Evolutionary conservation across 2,797 vertebrate species (phyloP), one percentile per base, ranked within the genome.

Genomic region (Pteronotus mesoamericanus): DNA sequence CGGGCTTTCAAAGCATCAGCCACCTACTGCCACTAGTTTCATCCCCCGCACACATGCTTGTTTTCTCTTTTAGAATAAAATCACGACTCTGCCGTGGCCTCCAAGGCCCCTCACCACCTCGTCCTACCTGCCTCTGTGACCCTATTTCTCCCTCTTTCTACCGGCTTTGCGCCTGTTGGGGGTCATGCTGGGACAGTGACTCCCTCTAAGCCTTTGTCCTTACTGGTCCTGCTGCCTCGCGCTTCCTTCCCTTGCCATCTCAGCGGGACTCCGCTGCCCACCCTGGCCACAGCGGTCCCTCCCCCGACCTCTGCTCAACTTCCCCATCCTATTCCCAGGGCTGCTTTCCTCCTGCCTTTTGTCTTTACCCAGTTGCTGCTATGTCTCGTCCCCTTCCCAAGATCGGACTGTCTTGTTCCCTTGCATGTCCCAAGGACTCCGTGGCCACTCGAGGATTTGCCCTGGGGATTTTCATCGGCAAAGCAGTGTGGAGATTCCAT

Each of bases 121-220:
- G 46, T 74, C 26, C 71, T 16, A 32, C 8, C 18, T 1, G 3
- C 48, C 61, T 79, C 89, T 21, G 15, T 21, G 44, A 66, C 48
- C 32, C 16, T 15, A 0, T 26, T 22, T 39, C 14, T 64, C 51
- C 61, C 74, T 7, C 4, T 42, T 51, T 29, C 32, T 34, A 4
- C 22, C 0, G 5, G 48, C 22, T 44, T 42, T 48, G 61, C 0
- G 1, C n/a, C 9, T 53, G 22, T 21, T 32, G 68, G 48, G 0
- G 0, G 7, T n/a, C 55, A 22, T 2, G 4, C 68, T 19, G 3
- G 39, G 34, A 15, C 1, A 5, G 12, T 2, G 2, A 26, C 32
- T 5, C 0, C 61, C 42, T 64, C 29, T 12, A 4, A 68, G n/a
- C 24, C 53, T 66, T 8, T 21, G 29, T 34, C 9, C 44, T 32